These are phyloP conservation scores for Elanoides forficatus DNA, from an alignment of 2,113 vertebrate species.

Conservation along the genomic window DNA sequence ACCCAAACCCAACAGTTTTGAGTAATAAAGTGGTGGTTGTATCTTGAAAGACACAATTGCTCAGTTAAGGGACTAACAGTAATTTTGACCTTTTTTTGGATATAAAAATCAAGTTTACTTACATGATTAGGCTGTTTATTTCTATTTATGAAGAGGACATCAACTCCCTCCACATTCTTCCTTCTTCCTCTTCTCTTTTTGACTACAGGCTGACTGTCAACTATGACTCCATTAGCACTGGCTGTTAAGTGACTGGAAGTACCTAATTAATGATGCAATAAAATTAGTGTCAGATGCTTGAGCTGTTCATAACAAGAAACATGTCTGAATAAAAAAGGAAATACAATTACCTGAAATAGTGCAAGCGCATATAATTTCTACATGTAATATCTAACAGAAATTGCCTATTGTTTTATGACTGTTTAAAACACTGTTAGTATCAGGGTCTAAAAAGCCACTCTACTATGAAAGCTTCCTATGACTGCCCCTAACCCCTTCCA, in stretches of 20 bases:
- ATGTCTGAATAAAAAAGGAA: neutral
- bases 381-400: neutral
- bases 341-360: neutral
- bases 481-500: neutral
- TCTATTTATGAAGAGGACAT: slow-evolving; percentile 89
- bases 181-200: slow-evolving; percentile 92
- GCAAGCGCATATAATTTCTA: neutral
- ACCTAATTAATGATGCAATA: slow-evolving; percentile 66
- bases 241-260: slow-evolving; percentile 78
- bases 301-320: neutral
- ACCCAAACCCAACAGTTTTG: neutral
- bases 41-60: neutral
- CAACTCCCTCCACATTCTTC: slow-evolving; percentile 96
- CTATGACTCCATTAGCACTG: slow-evolving; percentile 82
- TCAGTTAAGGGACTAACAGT: neutral
- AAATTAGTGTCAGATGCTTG: neutral
- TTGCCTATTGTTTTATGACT: neutral
- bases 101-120: slow-evolving; percentile 37
- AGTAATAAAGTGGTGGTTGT: neutral
- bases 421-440: neutral
- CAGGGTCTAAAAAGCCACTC: neutral
- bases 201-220: slow-evolving; percentile 85
- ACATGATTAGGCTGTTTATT: slow-evolving; percentile 85
- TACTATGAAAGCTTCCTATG: neutral
- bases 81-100: neutral